Conservation (phyloP, 2,888 invertebrate species). For the Leptopilina drosophilae region DNA sequence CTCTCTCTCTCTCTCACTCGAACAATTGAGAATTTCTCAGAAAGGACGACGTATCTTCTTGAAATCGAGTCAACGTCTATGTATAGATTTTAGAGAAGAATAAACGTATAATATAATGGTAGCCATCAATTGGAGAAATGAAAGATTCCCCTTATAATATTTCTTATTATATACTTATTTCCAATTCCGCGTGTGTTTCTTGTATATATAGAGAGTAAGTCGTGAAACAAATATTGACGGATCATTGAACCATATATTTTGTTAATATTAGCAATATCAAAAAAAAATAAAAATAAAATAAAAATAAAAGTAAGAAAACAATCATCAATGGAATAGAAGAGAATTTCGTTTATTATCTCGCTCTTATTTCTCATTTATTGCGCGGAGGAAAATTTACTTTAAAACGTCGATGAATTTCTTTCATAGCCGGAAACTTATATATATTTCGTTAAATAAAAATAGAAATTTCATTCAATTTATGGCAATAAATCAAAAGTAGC, state of each 20-base stretch:
- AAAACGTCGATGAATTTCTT: neutral
- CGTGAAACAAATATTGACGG: slow-evolving; percentile 6
- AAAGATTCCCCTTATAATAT: neutral
- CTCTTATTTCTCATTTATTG: neutral
- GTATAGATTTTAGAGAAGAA: neutral
- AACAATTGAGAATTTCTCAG: neutral
- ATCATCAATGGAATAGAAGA: no score
- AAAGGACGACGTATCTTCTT: neutral
- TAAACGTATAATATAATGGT: slow-evolving; percentile 6
- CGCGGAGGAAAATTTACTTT: neutral
- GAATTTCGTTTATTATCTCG: neutral
- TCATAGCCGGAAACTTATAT: neutral
- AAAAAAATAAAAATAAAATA: neutral
- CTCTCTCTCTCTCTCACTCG: neutral
- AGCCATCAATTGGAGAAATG: slow-evolving; percentile 3
- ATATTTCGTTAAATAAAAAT: neutral
- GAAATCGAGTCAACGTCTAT: slow-evolving; percentile 3
- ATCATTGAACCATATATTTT: neutral
- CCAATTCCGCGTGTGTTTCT: neutral
- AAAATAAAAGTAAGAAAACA: no score
- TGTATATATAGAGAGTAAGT: neutral
- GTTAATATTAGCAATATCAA: slow-evolving; percentile 7
- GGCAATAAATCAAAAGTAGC: slow-evolving; percentile 5
- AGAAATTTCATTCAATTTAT: neutral
- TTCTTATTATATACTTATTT: slow-evolving; percentile 13